Conservation (phyloP, 2,797 vertebrate species). For the Salmo trutta region DNA sequence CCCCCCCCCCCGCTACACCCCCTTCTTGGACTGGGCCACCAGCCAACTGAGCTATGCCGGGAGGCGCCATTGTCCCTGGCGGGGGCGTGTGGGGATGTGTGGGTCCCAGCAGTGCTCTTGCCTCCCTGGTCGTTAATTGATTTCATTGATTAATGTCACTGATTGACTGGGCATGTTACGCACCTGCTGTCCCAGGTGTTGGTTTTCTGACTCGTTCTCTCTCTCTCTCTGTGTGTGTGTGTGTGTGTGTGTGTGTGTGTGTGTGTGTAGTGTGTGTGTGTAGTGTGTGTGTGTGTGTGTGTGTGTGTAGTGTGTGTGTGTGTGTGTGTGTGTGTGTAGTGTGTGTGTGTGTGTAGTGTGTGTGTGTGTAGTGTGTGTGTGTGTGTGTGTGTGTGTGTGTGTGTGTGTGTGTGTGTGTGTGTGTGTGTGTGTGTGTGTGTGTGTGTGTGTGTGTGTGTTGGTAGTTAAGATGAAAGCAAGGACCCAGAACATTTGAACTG, state of each 20-base stretch:
- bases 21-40: slow-evolving; percentile 69
- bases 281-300: not conserved
- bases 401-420: no score
- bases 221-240: not conserved
- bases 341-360: no score
- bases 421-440: no score
- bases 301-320: not conserved
- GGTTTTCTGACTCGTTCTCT: not conserved
- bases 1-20: slow-evolving; percentile 47
- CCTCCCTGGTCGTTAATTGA: not conserved
- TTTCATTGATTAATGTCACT: not conserved
- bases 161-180: not conserved
- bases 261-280: not conserved
- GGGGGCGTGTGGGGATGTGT: slow-evolving; percentile 9
- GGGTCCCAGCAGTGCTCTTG: not conserved
- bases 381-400: no score
- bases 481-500: slow-evolving; percentile 76
- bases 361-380: no score
- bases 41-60: slow-evolving; percentile 73
- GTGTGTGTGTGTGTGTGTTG: not conserved
- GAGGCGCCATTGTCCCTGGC: slow-evolving; percentile 54
- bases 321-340: no score
- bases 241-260: not conserved
- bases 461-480: slow-evolving; percentile 36
- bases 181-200: no score